Conservation (phyloP, 2,888 invertebrate genomes). For the Trachelus iudaicus region DNA sequence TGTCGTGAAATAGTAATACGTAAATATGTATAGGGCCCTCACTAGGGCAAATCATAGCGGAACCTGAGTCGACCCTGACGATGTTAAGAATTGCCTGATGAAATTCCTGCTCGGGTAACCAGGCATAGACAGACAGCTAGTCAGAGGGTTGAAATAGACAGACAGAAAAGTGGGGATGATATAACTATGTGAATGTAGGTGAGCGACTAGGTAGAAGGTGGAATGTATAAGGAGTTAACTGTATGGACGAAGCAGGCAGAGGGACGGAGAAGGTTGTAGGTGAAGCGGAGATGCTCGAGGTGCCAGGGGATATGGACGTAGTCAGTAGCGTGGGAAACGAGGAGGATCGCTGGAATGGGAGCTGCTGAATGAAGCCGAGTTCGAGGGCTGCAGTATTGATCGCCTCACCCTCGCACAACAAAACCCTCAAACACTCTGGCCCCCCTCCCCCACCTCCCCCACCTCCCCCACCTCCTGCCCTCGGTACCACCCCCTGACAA, state of each 20-base stretch:
- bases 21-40: too few species aligned
- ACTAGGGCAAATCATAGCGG: too few species aligned
- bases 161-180: too few species aligned
- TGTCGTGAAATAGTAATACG: too few species aligned
- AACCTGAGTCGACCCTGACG: too few species aligned
- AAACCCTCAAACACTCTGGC: conserved; percentile 12
- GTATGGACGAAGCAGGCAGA: not conserved
- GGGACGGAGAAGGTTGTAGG: not conserved
- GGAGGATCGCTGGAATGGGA: conserved; percentile 25
- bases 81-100: too few species aligned
- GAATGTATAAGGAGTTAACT: not conserved
- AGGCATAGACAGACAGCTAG: too few species aligned
- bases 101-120: too few species aligned
- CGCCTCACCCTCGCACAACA: conserved; percentile 54
- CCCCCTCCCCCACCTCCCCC: too few species aligned
- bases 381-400: conserved; percentile 55
- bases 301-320: not conserved
- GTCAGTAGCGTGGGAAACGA: conserved; percentile 12
- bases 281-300: not conserved
- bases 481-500: conserved; percentile 15
- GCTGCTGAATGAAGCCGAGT: conserved; percentile 51
- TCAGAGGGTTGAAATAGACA: too few species aligned
- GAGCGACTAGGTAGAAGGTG: not conserved
- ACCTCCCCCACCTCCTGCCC: too few species aligned
- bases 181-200: too few species aligned